Evolutionary conservation across 53 echinoderm and acorn worm genomes (phyloP).

Genomic region (Paracentrotus lividus): DNA sequence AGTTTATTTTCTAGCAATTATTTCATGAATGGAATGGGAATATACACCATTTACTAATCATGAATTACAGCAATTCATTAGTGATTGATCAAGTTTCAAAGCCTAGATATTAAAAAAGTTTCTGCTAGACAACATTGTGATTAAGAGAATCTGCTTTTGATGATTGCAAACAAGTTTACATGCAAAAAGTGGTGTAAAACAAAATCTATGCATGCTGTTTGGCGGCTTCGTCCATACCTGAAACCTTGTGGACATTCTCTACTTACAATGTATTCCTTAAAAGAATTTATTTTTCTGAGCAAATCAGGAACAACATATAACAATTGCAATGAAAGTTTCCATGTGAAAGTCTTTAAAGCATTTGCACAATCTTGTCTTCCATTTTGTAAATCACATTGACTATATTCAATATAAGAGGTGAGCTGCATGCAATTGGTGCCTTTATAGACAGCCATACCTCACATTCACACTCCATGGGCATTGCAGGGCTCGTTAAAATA

Average conservation of each 20-base stretch:
- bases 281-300: not conserved
- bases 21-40: not conserved
- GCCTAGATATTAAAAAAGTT: no score
- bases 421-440: not conserved
- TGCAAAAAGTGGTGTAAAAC: no score
- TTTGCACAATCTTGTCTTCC: not conserved
- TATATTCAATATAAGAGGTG: not conserved
- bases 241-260: no score
- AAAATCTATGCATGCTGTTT: no score
- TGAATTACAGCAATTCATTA: not conserved
- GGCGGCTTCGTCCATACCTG: no score
- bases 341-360: not conserved
- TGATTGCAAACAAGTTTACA: no score
- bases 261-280: no score
- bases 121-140: no score
- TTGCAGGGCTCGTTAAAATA: not conserved
- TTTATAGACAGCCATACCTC: slow-evolving; percentile 8
- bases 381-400: not conserved
- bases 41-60: not conserved
- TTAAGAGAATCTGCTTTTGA: no score
- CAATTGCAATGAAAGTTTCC: not conserved
- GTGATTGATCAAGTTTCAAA: not conserved
- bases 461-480: not conserved
- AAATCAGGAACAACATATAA: not conserved
- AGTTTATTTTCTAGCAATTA: not conserved